Evolutionary conservation across 2,113 vertebrate species (phyloP), one percentile per base, ranked within the genome.

Genomic region (Scolopax mira): DNA sequence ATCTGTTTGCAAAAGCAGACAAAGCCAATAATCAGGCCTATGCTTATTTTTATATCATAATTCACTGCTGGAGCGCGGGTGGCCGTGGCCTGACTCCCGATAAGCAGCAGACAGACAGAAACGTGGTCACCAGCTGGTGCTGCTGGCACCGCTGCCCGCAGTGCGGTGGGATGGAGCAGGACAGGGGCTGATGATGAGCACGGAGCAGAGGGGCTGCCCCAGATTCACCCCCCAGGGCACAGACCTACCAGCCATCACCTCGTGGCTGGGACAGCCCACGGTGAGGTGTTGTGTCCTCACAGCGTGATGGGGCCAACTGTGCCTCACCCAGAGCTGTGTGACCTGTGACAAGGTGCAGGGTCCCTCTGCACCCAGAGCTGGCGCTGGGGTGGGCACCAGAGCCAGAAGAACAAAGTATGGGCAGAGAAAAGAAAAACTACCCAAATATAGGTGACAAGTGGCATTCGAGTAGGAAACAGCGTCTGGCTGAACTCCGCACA

Each of bases 1-100:
- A 96, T 96, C 93, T 97, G 95, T 60, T n/a, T 93, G 79, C 79
- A 80, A 41, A 64, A 62, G 82, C 82, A 91, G 85, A 96, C 95
- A 96, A 96, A 96, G 90, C 55, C 72, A 93, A 91, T 61, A 46
- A 97, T 94, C 94, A 95, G 93, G 64, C 79, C 51, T 8, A 2
- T 31, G 88, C 79, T 93, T 94, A 80, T 95, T 96, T 96, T 96
- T 90, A 71, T 88, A 88, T 74, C 93, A 80, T 91, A 88, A 91
- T 78, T 96, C 91, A 41, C 52, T 67, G 91, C 80, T 85, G 94
- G 60, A 90, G 71, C 7, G 77, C 1, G 58, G 35, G 79, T 46
- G 88, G 65, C 88, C 91, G 95, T 62, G 93, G 89, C 51, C 62
- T 30, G 85, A 74, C 79, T 97, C 82, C 91, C 42, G 93, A 96